Conservation (phyloP, 2,888 invertebrate species). For the Tenodera sinensis region DNA sequence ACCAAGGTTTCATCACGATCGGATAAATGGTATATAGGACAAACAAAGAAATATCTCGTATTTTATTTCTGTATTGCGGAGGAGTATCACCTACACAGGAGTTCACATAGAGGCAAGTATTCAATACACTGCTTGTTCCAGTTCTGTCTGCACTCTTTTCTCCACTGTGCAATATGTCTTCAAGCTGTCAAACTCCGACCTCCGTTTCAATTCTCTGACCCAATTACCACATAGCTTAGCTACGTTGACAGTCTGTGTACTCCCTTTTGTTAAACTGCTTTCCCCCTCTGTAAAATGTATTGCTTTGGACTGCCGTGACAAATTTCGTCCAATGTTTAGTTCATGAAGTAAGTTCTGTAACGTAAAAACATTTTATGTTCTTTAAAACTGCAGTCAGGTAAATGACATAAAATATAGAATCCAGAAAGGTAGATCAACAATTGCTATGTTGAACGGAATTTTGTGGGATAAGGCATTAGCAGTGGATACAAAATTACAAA, state of each 20-base stretch:
- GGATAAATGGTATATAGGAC: too few relatives aligned
- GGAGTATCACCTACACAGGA: background rate
- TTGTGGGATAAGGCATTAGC: too few relatives aligned
- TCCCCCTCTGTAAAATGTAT: background rate
- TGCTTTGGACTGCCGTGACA: background rate
- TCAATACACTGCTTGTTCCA: background rate
- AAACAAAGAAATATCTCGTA: too few relatives aligned
- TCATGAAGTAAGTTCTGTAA: too few relatives aligned
- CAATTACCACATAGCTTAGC: background rate
- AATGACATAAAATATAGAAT: too few relatives aligned
- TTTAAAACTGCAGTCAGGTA: too few relatives aligned
- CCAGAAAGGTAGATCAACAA: too few relatives aligned
- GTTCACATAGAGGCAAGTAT: background rate
- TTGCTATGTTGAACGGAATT: too few relatives aligned
- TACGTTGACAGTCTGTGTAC: background rate
- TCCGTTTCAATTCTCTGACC: background rate
- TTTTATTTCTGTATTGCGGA: too few relatives aligned
- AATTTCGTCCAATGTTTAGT: background rate
- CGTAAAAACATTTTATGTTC: too few relatives aligned
- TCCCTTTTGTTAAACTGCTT: background rate
- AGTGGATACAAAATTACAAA: too few relatives aligned
- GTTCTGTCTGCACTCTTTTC: background rate
- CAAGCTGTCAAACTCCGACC: background rate
- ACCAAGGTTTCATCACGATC: too few relatives aligned
- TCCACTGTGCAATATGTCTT: background rate